Conservation (phyloP, 2,113 vertebrate species). For the Eira barbara region DNA sequence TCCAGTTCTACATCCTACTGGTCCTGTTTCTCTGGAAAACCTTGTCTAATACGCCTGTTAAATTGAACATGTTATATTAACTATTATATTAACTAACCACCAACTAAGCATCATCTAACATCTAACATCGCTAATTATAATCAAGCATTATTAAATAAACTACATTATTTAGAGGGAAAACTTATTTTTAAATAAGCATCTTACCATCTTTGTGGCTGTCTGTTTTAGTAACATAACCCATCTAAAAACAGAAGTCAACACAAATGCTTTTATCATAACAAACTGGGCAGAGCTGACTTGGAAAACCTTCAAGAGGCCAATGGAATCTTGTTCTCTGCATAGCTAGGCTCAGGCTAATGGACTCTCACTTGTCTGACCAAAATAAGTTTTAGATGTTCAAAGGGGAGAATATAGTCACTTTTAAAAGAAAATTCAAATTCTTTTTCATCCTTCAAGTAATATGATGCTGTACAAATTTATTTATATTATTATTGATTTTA, state of each 20-base stretch:
- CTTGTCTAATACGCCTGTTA: background rate
- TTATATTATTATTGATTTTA: background rate
- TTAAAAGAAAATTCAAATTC: background rate
- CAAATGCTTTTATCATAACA: background rate
- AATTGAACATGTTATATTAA: background rate
- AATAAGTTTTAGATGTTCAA: background rate
- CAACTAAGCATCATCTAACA: background rate
- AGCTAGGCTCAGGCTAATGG: background rate
- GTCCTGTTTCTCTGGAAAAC: background rate
- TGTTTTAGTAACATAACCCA: background rate
- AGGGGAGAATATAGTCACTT: background rate
- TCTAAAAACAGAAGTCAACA: background rate
- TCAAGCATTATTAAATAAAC: background rate
- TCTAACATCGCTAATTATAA: background rate
- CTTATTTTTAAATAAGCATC: background rate
- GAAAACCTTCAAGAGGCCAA: background rate
- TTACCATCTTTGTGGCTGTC: background rate
- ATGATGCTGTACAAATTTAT: background rate
- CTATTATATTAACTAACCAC: background rate
- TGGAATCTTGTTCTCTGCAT: background rate
- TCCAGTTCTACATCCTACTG: background rate
- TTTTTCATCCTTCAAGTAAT: background rate
- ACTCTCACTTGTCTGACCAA: background rate
- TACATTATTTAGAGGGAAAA: background rate
- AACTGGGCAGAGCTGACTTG: background rate